Base-by-base conservation (phyloP, 2,888 invertebrate genomes). In the Gonocerus acuteangulatus region DNA sequence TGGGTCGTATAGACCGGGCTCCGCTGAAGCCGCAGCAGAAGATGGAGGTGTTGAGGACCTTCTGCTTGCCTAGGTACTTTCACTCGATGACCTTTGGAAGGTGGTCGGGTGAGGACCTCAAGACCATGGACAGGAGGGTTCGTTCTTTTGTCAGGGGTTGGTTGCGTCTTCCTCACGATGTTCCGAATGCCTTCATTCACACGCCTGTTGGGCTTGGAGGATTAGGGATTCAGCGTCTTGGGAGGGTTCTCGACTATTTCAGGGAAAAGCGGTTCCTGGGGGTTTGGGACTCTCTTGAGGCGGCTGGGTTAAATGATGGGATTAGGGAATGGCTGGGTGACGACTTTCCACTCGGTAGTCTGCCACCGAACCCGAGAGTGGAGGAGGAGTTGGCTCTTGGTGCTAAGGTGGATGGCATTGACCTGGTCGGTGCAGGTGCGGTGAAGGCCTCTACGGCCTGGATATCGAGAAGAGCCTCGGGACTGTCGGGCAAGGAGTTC, bases 11-110 rank as follows among this genome's bases (percentile, higher is more conserved):
- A 47, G 15, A 19, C 7, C 11, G 21, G 21, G 47, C 47, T 21
- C 47, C 47, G 3, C 18, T 47, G 21, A 47, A 47, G 18, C 47
- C 47, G 2, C 47, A 47, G 47, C 47, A 47, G 18, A 47, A 18
- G 21, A 47, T 47, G 47, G 47, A 47, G 47, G 6, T 47, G 47
- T 3, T 47, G 6, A 15, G 47, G 18, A 19, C 47, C 2, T 47
- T 47, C 18, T 18, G 11, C 3, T 11, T 47, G 2, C 47, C 47
- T 18, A 9, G 47, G 18, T 9, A 7, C 9, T n/a, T 39, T 6
- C 39, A 39, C 15, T 4, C 3, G 39, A 3, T 39, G 13, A n/a
- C n/a, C n/a, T 39, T 39, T 39, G 39, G 7, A 9, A 15, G 4
- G 13, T 3, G 9, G 13, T 9, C 4, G 4, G n/a, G n/a, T 18